A percentile compares a stretch with the other conserved stretches of the same genome.
Evolutionary conservation across 2,888 invertebrate genomes (phyloP).

Genomic region (Perizoma affinitatum): DNA sequence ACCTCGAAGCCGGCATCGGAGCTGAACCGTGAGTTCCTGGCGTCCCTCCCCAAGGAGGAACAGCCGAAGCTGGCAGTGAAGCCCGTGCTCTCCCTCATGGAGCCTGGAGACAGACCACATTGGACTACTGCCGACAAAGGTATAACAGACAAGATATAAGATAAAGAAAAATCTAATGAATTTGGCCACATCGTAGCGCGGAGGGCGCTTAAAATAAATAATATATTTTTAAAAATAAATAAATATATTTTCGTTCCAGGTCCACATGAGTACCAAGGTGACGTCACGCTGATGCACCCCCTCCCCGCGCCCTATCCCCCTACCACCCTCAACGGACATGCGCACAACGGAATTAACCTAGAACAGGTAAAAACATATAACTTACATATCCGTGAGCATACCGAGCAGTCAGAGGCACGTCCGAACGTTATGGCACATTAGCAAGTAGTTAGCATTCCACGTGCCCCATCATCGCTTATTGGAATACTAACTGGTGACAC

Average conservation of each 20-base stretch:
- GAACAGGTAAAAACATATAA: slow-evolving; percentile 38
- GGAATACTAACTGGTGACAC: too few species aligned
- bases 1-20: slow-evolving; percentile 68
- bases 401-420: too few species aligned
- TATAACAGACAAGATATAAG: too few species aligned
- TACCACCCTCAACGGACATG: slow-evolving; percentile 55
- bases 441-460: too few species aligned
- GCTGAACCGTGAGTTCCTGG: slow-evolving; percentile 72
- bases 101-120: slow-evolving; percentile 23
- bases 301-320: slow-evolving; percentile 28
- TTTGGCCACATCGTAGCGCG: too few species aligned
- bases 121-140: slow-evolving; percentile 11
- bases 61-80: slow-evolving; percentile 65
- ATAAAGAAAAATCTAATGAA: too few species aligned
- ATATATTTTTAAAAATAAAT: too few species aligned
- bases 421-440: too few species aligned
- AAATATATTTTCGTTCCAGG: slow-evolving; percentile 32
- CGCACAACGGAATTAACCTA: slow-evolving; percentile 21
- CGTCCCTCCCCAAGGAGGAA: slow-evolving; percentile 65
- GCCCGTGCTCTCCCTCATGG: slow-evolving; percentile 64
- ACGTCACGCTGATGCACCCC: slow-evolving; percentile 37
- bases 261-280: slow-evolving; percentile 4
- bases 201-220: too few species aligned
- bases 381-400: too few species aligned
- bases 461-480: too few species aligned